phyloP scores from a whole-genome alignment of 2,888 invertebrate species.

The Drosophila lutescens region DNA sequence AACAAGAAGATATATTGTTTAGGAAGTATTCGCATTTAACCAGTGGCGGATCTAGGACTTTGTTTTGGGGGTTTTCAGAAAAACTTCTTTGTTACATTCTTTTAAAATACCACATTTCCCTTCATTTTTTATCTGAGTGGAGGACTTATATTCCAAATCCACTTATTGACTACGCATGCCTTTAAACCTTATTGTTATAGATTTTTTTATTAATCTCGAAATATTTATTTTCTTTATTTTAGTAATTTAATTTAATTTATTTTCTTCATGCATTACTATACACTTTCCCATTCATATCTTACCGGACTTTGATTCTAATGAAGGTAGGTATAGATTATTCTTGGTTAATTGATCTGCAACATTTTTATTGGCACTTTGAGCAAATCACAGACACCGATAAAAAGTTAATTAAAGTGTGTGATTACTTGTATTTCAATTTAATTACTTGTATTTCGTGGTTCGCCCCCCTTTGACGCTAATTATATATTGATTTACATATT shows the following conservation, averaged over 20 bases:
- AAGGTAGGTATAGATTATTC: background rate
- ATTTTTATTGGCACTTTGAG: background rate
- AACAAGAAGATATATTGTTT: too few relatives aligned
- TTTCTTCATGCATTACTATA: too few relatives aligned
- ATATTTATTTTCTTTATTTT: background rate
- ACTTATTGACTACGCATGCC: too few relatives aligned
- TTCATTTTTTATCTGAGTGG: too few relatives aligned
- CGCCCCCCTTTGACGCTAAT: conserved; percentile 9
- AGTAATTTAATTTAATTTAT: background rate
- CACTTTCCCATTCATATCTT: background rate
- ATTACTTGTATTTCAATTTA: conserved; percentile 1
- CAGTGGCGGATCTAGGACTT: too few relatives aligned
- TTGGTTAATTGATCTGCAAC: background rate
- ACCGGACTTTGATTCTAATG: background rate
- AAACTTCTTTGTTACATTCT: too few relatives aligned
- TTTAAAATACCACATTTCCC: too few relatives aligned
- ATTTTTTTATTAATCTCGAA: too few relatives aligned
- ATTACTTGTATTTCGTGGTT: background rate
- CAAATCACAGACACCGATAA: conserved; percentile 3
- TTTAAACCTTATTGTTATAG: too few relatives aligned
- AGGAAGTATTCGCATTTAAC: too few relatives aligned
- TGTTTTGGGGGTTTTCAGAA: too few relatives aligned
- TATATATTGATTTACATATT: conserved; percentile 15
- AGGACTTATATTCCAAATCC: too few relatives aligned
- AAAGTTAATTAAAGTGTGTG: conserved; percentile 2